These are phyloP conservation scores for Antennarius striatus DNA, from an alignment of 2,113 vertebrate genomes.

Conservation along the genomic window DNA sequence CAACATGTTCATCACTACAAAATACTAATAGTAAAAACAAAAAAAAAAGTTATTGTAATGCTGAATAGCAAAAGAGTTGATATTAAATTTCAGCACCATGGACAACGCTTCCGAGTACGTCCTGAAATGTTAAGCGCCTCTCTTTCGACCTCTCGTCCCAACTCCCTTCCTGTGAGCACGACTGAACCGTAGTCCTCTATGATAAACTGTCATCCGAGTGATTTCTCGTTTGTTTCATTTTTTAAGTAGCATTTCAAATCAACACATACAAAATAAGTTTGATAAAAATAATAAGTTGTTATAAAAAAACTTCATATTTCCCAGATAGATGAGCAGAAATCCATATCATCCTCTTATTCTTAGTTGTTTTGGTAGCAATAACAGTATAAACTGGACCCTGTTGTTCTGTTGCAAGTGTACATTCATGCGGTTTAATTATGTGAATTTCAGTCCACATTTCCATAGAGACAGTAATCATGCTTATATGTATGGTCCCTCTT, in stretches of 20 bases:
- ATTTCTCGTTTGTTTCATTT: too few species aligned
- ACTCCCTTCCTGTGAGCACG: background rate
- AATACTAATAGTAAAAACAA: background rate
- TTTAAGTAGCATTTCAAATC: too few species aligned
- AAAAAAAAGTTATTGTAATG: background rate
- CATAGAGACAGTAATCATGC: constrained; percentile 37
- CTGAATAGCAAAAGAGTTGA: background rate
- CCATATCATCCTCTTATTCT: background rate
- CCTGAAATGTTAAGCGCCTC: background rate
- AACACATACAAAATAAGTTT: too few species aligned
- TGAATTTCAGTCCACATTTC: constrained; percentile 32
- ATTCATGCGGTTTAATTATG: constrained; percentile 2
- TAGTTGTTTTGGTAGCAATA: background rate
- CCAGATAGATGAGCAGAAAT: too few species aligned
- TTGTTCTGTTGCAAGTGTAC: background rate
- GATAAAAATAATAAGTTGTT: too few species aligned
- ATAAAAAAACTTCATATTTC: too few species aligned
- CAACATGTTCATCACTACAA: background rate
- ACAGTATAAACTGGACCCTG: background rate
- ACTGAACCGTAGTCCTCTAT: too few species aligned
- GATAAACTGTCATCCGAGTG: too few species aligned
- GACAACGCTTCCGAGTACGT: constrained; percentile 14
- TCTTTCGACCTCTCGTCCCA: background rate
- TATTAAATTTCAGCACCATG: constrained; percentile 45
- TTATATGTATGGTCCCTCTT: constrained; percentile 47